Evolutionary conservation across 2,888 invertebrate genomes (phyloP).

Genomic region (Margaritifera margaritifera): DNA sequence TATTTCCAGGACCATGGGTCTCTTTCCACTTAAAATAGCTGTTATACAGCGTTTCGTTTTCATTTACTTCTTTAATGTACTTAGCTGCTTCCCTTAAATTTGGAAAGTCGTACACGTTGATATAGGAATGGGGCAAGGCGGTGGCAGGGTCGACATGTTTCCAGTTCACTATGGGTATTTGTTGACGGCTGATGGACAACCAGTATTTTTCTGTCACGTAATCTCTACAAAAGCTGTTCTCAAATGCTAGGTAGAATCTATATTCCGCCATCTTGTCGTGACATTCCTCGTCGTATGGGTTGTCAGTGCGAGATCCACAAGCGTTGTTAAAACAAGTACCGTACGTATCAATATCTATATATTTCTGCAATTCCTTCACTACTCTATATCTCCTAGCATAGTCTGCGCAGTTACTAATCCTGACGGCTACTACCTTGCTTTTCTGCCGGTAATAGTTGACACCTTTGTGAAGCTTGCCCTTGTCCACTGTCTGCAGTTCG

Average conservation of each 20-base stretch:
- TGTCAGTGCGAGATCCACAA: conserved; percentile 3
- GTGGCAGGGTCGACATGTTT: conserved; percentile 11
- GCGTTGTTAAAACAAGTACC: conserved; percentile 11
- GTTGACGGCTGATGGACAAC: conserved; percentile 11
- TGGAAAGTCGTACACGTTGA: conserved; percentile 21
- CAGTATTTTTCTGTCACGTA: conserved; percentile 31
- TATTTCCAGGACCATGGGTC: conserved; percentile 21
- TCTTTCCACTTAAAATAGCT: conserved; percentile 26
- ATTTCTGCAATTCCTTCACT: conserved; percentile 11
- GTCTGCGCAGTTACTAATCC: conserved; percentile 26
- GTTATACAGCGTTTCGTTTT: conserved; percentile 21
- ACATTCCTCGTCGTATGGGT: conserved; percentile 7
- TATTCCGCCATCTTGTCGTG: conserved; percentile 7
- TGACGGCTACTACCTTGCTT: conserved; percentile 4
- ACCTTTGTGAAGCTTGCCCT: neutral
- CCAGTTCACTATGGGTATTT: conserved; percentile 25
- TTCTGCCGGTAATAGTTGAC: conserved; percentile 11
- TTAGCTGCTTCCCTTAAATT: conserved; percentile 17
- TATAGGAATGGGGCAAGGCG: conserved; percentile 21
- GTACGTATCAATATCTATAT: conserved; percentile 10
- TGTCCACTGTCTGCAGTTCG: conserved; percentile 8
- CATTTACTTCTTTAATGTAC: conserved; percentile 22
- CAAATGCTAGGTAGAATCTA: conserved; percentile 25
- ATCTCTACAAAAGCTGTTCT: conserved; percentile 23
- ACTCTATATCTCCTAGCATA: conserved; percentile 21